A percentile compares a stretch with the other conserved stretches of the same genome.
Conservation (phyloP, 2,113 vertebrate species). For the Rafetus swinhoei region DNA sequence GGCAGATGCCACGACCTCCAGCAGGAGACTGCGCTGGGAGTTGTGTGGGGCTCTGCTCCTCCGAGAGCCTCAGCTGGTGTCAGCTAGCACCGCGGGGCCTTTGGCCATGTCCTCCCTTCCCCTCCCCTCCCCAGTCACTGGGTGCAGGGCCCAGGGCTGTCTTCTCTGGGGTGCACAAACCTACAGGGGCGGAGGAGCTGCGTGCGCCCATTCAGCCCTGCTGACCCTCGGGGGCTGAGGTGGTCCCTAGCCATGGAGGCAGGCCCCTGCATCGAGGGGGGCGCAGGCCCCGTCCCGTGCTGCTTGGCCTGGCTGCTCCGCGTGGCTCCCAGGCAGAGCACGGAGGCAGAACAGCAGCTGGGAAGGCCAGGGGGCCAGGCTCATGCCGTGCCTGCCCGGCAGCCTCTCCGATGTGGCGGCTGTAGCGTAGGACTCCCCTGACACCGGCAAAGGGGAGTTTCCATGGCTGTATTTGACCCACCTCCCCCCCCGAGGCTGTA, state of each 20-base stretch:
- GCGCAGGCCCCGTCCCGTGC: too few relatives aligned
- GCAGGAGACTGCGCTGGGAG: background rate
- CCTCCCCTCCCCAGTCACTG: background rate
- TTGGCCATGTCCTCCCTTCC: background rate
- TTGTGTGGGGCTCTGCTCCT: background rate
- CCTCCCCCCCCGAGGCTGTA: too few relatives aligned
- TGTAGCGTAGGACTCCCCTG: too few relatives aligned
- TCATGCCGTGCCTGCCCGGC: too few relatives aligned
- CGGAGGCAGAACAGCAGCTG: too few relatives aligned
- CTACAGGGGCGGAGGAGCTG: too few relatives aligned
- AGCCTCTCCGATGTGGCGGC: too few relatives aligned
- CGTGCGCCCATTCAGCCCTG: background rate
- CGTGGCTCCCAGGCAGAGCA: too few relatives aligned
- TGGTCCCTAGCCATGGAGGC: background rate
- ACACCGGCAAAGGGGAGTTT: too few relatives aligned
- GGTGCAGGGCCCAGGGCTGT: slow-evolving; percentile 24
- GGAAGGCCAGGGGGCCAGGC: too few relatives aligned
- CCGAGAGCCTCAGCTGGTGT: background rate
- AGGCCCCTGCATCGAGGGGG: background rate
- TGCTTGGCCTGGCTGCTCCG: too few relatives aligned
- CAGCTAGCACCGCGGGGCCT: background rate
- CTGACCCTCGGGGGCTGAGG: background rate
- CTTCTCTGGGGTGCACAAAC: slow-evolving; percentile 1
- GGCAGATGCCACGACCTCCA: background rate
- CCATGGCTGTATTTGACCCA: too few relatives aligned